Percentiles rank a stretch among this genome's conserved stretches.
Evolutionary conservation across 2,888 invertebrate genomes (phyloP).

Genomic region (Aspidiotus destructor): DNA sequence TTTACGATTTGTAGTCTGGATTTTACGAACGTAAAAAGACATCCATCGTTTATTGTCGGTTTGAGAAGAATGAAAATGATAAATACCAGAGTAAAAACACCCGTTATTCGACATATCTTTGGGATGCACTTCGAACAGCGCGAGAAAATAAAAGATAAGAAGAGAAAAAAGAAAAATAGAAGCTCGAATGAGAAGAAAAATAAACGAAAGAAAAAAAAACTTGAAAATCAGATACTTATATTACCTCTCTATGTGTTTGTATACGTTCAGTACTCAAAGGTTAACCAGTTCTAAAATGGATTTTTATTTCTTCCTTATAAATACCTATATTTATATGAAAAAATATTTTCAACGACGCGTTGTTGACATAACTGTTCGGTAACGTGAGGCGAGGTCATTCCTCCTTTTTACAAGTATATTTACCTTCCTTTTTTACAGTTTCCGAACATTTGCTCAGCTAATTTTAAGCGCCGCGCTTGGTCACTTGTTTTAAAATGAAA

Average conservation of each 20-base stretch:
- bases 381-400: slow-evolving; percentile 27
- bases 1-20: too few relatives aligned
- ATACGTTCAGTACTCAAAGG: slow-evolving; percentile 8
- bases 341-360: slow-evolving; percentile 7
- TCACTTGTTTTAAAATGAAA: too few relatives aligned
- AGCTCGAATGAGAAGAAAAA: neutral
- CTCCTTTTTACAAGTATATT: slow-evolving; percentile 7
- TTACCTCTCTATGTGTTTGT: neutral
- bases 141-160: too few relatives aligned
- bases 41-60: too few relatives aligned
- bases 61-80: too few relatives aligned
- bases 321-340: slow-evolving; percentile 10
- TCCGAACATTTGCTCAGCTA: too few relatives aligned
- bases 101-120: too few relatives aligned
- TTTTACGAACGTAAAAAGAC: too few relatives aligned
- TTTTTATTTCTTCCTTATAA: slow-evolving; percentile 19
- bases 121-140: too few relatives aligned
- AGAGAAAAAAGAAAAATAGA: neutral
- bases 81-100: too few relatives aligned
- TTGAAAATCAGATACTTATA: slow-evolving; percentile 2
- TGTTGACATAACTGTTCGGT: slow-evolving; percentile 29
- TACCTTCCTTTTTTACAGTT: too few relatives aligned
- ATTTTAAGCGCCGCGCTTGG: too few relatives aligned
- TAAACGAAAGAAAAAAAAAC: neutral
- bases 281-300: slow-evolving; percentile 21